These are phyloP conservation scores for Patiria pectinifera DNA, from an alignment of 53 echinoderm and acorn worm genomes.

Conservation along the genomic window DNA sequence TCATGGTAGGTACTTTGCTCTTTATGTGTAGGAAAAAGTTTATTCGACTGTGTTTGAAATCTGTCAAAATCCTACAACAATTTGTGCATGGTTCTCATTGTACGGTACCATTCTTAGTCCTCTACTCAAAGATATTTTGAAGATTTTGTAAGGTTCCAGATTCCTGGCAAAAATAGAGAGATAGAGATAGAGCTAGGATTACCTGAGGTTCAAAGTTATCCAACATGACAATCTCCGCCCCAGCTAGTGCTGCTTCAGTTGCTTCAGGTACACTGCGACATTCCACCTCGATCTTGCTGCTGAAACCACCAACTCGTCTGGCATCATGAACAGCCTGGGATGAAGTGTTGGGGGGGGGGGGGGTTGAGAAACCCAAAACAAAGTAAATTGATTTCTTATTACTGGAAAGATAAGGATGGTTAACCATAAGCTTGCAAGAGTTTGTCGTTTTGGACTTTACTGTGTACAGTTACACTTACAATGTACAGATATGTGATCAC, in stretches of 20 bases:
- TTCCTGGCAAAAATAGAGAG: too few relatives aligned
- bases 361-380: constrained; percentile 3
- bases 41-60: too few relatives aligned
- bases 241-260: constrained; percentile 88
- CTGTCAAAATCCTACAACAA: too few relatives aligned
- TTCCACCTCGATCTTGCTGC: constrained; percentile 96
- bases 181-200: background rate
- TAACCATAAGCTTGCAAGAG: too few relatives aligned
- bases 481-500: too few relatives aligned
- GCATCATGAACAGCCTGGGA: constrained; percentile 88
- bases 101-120: too few relatives aligned
- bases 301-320: constrained; percentile 90
- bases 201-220: constrained; percentile 97
- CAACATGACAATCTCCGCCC: constrained; percentile 94
- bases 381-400: background rate
- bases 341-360: background rate
- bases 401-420: background rate
- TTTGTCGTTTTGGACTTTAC: background rate
- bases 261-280: constrained; percentile 93
- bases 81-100: too few relatives aligned
- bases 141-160: too few relatives aligned
- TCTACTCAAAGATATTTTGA: too few relatives aligned
- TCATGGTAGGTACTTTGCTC: too few relatives aligned
- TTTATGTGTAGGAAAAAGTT: too few relatives aligned
- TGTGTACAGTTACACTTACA: too few relatives aligned